These are phyloP conservation scores for Paraplagusia blochii DNA, from an alignment of 2,113 vertebrate species.

Conservation along the genomic window DNA sequence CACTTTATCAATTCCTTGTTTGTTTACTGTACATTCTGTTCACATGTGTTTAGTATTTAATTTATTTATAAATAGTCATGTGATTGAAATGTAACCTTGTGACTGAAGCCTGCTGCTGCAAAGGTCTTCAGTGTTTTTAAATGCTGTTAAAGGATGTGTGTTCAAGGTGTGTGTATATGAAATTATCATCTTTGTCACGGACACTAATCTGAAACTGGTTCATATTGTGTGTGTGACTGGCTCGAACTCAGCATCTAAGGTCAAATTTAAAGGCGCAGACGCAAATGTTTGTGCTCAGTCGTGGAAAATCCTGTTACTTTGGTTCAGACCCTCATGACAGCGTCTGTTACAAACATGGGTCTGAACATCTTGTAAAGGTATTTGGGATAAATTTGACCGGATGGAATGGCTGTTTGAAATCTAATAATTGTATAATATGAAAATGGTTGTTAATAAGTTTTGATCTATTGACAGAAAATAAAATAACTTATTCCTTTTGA, in stretches of 20 bases:
- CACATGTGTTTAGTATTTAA: conserved; percentile 4
- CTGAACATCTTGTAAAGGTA: conserved; percentile 56
- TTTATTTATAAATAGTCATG: conserved; percentile 19
- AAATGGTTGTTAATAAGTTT: conserved; percentile 48
- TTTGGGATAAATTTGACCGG: conserved; percentile 26
- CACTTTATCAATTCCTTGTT: background rate
- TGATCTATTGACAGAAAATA: conserved; percentile 77
- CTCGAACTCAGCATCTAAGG: background rate
- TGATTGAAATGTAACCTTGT: background rate
- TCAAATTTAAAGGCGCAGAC: conserved; percentile 1
- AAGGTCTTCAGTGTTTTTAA: background rate
- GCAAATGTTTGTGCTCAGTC: conserved; percentile 11
- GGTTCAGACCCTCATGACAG: conserved; percentile 37
- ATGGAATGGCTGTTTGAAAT: conserved; percentile 46
- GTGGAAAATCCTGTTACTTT: conserved; percentile 49
- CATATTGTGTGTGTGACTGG: background rate
- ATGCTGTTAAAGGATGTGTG: background rate
- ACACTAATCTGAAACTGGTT: too few species aligned
- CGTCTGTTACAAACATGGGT: conserved; percentile 44
- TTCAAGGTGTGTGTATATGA: background rate
- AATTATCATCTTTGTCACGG: background rate
- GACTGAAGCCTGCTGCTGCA: conserved; percentile 13
- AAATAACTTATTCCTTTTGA: conserved; percentile 74
- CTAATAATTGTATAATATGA: conserved; percentile 43
- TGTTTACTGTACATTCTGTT: background rate